phyloP scores from a whole-genome alignment of 1,140 invertebrate species.

The Trigoniulus corallinus region DNA sequence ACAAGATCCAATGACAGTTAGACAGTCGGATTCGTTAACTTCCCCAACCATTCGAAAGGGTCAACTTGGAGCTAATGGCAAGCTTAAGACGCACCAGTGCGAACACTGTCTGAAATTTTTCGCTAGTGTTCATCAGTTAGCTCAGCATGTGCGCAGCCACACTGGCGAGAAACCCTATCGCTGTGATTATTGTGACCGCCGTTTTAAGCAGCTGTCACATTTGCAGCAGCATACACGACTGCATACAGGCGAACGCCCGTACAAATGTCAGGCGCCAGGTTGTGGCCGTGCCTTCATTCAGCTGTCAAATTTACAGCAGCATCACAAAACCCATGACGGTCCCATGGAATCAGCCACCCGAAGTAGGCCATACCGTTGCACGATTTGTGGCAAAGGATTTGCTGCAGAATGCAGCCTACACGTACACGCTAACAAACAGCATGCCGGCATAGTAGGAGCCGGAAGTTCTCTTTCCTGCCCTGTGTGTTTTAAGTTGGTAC shows the following conservation, averaged over 20 bases:
- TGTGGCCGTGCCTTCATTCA: constrained; percentile 6
- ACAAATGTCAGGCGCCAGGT: not conserved
- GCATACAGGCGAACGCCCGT: constrained; percentile 7
- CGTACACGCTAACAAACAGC: constrained; percentile 2
- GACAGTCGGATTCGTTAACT: no score
- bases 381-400: constrained; percentile 5
- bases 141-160: constrained; percentile 8
- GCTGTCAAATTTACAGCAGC: constrained; percentile 2
- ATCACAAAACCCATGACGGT: not conserved
- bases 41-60: no score
- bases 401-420: not conserved
- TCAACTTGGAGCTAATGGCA: constrained; percentile 1
- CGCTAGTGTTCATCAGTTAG: constrained; percentile 10
- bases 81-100: constrained; percentile 3
- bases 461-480: not conserved
- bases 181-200: constrained; percentile 14
- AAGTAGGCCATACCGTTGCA: constrained; percentile 4
- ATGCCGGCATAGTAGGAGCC: not conserved
- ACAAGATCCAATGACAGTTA: no score
- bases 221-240: constrained; percentile 7
- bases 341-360: no score
- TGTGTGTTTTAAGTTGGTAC: constrained; percentile 1
- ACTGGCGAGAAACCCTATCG: constrained; percentile 9
- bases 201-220: constrained; percentile 20
- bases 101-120: constrained; percentile 6